These are phyloP conservation scores for Anodontia alba DNA, from an alignment of 2,888 invertebrate species.

Conservation along the genomic window DNA sequence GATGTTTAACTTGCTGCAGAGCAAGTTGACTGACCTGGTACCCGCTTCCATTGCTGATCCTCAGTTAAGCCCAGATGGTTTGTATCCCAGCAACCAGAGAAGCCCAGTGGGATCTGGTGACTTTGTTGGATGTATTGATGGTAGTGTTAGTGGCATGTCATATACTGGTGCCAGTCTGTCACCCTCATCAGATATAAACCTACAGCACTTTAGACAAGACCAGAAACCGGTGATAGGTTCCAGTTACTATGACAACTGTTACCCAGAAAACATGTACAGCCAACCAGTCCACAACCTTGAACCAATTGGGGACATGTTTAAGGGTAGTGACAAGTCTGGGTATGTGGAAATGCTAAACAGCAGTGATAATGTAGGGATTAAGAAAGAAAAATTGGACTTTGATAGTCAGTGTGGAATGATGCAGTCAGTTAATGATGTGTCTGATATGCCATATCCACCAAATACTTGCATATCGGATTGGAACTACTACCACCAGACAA, in stretches of 20 bases:
- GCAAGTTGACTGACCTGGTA: background rate
- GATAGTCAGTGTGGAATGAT: slow-evolving; percentile 24
- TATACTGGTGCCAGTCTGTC: background rate
- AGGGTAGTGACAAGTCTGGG: slow-evolving; percentile 21
- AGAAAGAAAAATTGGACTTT: slow-evolving; percentile 56
- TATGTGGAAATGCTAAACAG: slow-evolving; percentile 51
- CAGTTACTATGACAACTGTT: slow-evolving; percentile 4
- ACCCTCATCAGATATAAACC: background rate
- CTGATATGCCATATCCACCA: slow-evolving; percentile 46
- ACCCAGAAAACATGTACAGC: background rate
- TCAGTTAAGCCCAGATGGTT: slow-evolving; percentile 1
- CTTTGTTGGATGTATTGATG: background rate
- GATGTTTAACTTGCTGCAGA: background rate
- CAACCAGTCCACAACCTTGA: background rate
- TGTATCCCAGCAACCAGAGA: slow-evolving; percentile 7
- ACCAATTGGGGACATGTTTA: background rate
- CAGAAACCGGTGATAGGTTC: background rate
- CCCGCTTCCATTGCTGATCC: background rate
- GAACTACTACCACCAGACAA: slow-evolving; percentile 44
- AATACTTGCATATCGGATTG: slow-evolving; percentile 58
- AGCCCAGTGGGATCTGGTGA: background rate
- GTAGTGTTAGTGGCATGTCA: background rate
- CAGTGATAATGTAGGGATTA: slow-evolving; percentile 37
- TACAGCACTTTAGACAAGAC: background rate
- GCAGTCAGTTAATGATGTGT: background rate